Evolutionary conservation across 1,140 invertebrate genomes (phyloP).

Genomic region (Leguminivora glycinivorella): DNA sequence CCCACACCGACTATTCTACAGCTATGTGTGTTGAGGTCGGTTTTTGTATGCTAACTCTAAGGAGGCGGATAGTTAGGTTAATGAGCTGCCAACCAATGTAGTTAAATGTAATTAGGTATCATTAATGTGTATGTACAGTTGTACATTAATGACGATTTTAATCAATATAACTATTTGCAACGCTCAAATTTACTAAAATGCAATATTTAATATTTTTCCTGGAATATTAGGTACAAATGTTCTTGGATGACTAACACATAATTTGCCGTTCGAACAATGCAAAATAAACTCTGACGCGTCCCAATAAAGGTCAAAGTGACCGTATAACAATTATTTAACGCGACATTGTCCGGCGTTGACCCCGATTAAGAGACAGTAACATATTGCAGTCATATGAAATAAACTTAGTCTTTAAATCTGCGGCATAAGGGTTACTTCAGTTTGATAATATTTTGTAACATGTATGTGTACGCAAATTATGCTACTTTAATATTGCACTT

Average conservation of each 20-base stretch:
- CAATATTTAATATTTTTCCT: neutral
- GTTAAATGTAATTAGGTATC: neutral
- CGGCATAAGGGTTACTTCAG: neutral
- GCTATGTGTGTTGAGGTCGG: constrained; percentile 3
- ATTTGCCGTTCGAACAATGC: neutral
- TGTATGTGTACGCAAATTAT: neutral
- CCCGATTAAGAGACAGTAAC: neutral
- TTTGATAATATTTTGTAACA: neutral
- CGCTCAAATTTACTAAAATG: neutral
- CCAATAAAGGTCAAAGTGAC: constrained; percentile 25
- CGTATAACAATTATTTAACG: constrained; percentile 22
- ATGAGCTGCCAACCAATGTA: neutral
- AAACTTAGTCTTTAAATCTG: neutral
- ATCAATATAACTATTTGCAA: neutral
- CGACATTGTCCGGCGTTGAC: constrained; percentile 25
- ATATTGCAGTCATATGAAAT: neutral
- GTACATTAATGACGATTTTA: neutral
- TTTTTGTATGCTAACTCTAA: neutral
- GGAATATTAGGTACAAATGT: neutral
- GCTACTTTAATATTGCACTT: neutral
- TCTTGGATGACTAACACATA: constrained; percentile 1
- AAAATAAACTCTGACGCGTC: constrained; percentile 19
- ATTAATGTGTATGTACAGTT: neutral
- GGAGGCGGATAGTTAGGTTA: neutral
- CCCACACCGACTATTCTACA: neutral